phyloP scores from a whole-genome alignment of 2,113 vertebrate species.

The Colistium nudipinnis region DNA sequence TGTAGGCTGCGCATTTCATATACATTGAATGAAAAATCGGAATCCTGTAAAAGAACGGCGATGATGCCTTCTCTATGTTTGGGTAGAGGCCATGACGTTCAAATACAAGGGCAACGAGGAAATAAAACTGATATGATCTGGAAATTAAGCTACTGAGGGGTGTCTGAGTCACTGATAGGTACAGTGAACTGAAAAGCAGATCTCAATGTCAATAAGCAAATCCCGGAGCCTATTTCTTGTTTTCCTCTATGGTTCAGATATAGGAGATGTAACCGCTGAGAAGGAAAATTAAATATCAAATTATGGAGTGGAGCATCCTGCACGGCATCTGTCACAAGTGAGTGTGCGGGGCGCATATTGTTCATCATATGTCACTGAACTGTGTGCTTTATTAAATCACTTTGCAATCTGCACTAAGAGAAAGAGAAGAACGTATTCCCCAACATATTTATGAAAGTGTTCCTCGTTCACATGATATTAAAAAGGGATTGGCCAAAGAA shows the following conservation, averaged over 20 bases:
- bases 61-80: conserved; percentile 42
- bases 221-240: conserved; percentile 41
- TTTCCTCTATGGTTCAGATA: conserved; percentile 48
- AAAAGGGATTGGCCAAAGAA: conserved; percentile 14
- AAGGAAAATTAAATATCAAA: conserved; percentile 73
- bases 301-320: conserved; percentile 36
- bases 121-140: conserved; percentile 71
- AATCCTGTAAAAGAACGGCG: conserved; percentile 17
- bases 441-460: conserved; percentile 20
- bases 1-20: conserved; percentile 19
- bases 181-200: conserved; percentile 68
- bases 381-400: conserved; percentile 19
- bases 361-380: conserved; percentile 45
- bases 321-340: conserved; percentile 35
- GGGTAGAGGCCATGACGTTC: conserved; percentile 67
- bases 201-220: conserved; percentile 75
- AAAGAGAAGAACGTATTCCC: conserved; percentile 19
- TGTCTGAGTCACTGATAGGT: conserved; percentile 59
- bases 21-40: conserved; percentile 40
- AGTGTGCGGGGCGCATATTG: conserved; percentile 24
- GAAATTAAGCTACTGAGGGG: conserved; percentile 61
- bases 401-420: conserved; percentile 9
- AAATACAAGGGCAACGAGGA: conserved; percentile 73
- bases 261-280: conserved; percentile 59
- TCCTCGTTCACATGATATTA: conserved; percentile 13